A percentile compares a stretch with the other conserved stretches of the same genome.
phyloP scores from a whole-genome alignment of 1,140 invertebrate species.

The Gryon sp. region DNA sequence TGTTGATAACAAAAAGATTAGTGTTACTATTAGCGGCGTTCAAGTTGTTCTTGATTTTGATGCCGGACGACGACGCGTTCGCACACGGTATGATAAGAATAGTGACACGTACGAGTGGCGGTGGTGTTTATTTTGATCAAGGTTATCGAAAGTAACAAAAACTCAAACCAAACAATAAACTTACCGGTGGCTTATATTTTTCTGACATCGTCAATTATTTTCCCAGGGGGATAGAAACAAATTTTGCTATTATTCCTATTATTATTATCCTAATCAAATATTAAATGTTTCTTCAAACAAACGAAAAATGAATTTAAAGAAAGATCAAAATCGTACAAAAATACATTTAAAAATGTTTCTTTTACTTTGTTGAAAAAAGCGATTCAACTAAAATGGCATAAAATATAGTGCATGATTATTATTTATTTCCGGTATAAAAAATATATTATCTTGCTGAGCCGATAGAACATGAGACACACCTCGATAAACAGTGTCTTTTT shows the following conservation, averaged over 20 bases:
- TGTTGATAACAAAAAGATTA: neutral
- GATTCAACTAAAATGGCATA: too few species aligned
- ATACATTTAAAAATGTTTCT: too few species aligned
- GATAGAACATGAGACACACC: conserved; percentile 33
- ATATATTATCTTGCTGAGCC: conserved; percentile 3
- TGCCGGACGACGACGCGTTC: neutral
- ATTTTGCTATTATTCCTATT: too few species aligned
- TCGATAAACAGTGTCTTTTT: conserved; percentile 39
- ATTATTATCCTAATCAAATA: too few species aligned
- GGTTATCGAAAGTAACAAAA: conserved; percentile 30
- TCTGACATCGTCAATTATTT: neutral
- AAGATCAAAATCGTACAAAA: too few species aligned
- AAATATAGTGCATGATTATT: neutral
- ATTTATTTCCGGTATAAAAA: conserved; percentile 36
- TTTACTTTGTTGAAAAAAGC: too few species aligned
- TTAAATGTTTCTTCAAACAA: too few species aligned
- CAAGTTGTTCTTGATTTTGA: neutral
- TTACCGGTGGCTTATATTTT: too few species aligned
- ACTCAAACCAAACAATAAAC: conserved; percentile 3
- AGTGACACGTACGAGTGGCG: neutral
- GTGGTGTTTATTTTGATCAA: conserved; percentile 28
- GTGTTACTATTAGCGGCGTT: neutral
- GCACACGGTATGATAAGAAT: neutral
- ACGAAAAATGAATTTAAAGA: too few species aligned
- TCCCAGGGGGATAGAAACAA: too few species aligned